Conservation (phyloP, 2,888 invertebrate species). For the Cacoxenus indagator region DNA sequence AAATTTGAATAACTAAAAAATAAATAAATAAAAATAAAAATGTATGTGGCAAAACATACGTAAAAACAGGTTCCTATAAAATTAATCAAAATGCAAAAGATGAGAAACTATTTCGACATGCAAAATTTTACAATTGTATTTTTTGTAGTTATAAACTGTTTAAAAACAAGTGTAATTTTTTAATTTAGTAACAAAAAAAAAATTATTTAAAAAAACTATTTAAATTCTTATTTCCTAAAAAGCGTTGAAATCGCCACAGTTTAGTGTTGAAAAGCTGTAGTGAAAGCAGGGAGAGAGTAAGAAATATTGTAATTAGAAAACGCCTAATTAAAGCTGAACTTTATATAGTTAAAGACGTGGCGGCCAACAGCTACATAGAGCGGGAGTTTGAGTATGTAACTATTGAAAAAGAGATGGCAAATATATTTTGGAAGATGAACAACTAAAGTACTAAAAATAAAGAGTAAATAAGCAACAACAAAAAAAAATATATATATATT, state of each 20-base stretch:
- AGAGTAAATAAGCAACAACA: slow-evolving; percentile 21
- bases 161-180: slow-evolving; percentile 14
- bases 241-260: background rate
- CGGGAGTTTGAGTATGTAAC: background rate
- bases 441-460: slow-evolving; percentile 54
- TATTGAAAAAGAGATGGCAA: slow-evolving; percentile 41
- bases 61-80: slow-evolving; percentile 71
- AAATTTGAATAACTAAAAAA: background rate
- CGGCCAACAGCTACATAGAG: slow-evolving; percentile 16
- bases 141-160: slow-evolving; percentile 28
- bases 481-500: slow-evolving; percentile 22
- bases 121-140: slow-evolving; percentile 55
- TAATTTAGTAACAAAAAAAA: slow-evolving; percentile 9
- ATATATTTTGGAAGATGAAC: slow-evolving; percentile 54
- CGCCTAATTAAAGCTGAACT: slow-evolving; percentile 4
- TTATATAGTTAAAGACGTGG: background rate
- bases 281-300: background rate
- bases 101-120: slow-evolving; percentile 46
- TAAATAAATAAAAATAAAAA: slow-evolving; percentile 28
- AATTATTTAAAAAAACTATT: background rate
- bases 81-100: slow-evolving; percentile 55
- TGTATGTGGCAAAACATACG: slow-evolving; percentile 57
- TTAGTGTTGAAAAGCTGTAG: background rate
- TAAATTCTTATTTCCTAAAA: background rate
- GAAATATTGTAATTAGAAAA: slow-evolving; percentile 1